Evolutionary conservation across 2,113 vertebrate genomes (phyloP).

Genomic region (Xiphophorus maculatus): DNA sequence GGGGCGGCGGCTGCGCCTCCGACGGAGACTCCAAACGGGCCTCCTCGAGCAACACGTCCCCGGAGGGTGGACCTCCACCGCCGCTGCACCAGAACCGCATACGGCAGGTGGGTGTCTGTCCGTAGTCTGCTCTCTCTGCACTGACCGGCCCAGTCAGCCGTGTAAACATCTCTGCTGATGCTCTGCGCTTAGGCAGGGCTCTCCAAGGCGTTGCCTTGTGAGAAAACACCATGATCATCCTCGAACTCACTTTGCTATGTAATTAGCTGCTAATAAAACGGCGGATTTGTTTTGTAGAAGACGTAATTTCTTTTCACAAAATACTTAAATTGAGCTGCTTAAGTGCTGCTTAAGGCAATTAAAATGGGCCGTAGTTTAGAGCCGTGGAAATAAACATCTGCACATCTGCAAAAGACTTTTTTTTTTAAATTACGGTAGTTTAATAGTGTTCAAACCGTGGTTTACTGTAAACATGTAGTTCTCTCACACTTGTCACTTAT

Average conservation of each 20-base stretch:
- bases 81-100: constrained; percentile 78
- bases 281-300: background rate
- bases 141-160: constrained; percentile 42
- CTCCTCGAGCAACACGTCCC: constrained; percentile 76
- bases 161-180: constrained; percentile 39
- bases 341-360: background rate
- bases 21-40: constrained; percentile 76
- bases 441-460: constrained; percentile 24
- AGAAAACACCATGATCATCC: constrained; percentile 23
- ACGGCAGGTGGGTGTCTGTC: constrained; percentile 79
- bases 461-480: background rate
- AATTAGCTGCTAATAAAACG: constrained; percentile 8
- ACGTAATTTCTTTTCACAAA: constrained; percentile 28
- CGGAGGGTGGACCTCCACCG: constrained; percentile 70
- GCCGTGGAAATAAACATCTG: constrained; percentile 51
- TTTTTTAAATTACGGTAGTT: background rate
- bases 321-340: constrained; percentile 6
- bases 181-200: constrained; percentile 17
- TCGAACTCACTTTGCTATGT: background rate
- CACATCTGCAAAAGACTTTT: constrained; percentile 12
- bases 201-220: constrained; percentile 72
- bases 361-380: constrained; percentile 19
- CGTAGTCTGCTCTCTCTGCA: constrained; percentile 23
- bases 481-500: background rate
- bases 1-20: constrained; percentile 72